These are phyloP conservation scores for Drosophila neocordata DNA, from an alignment of 1,140 invertebrate species.

Conservation along the genomic window DNA sequence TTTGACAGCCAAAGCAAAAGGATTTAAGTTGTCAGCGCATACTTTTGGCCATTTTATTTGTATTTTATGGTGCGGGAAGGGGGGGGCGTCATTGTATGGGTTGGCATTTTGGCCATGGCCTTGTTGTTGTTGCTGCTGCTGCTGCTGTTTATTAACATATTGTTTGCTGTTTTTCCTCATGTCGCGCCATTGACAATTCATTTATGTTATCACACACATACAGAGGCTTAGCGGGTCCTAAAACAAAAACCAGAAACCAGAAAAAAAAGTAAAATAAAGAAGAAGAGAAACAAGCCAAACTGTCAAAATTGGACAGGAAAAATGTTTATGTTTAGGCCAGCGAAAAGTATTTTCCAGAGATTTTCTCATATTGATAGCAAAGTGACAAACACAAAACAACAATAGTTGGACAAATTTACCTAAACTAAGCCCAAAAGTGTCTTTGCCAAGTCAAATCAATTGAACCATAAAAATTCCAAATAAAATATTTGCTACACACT, in stretches of 20 bases:
- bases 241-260: constrained; percentile 32
- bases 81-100: constrained; percentile 6
- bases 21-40: constrained; percentile 77
- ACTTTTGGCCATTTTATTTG: constrained; percentile 58
- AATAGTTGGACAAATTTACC: not conserved
- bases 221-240: constrained; percentile 43
- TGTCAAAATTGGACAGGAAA: constrained; percentile 41
- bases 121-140: constrained; percentile 15
- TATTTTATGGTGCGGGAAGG: constrained; percentile 13
- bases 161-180: constrained; percentile 49
- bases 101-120: constrained; percentile 25
- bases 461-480: not conserved
- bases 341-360: constrained; percentile 47
- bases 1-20: constrained; percentile 60
- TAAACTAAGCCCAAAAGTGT: not conserved
- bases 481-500: not conserved
- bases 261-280: constrained; percentile 31
- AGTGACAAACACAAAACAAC: constrained; percentile 28
- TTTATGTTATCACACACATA: constrained; percentile 60
- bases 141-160: constrained; percentile 70
- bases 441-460: not conserved
- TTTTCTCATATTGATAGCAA: constrained; percentile 39
- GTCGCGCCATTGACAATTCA: constrained; percentile 73
- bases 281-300: constrained; percentile 11
- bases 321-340: constrained; percentile 15